These are phyloP conservation scores for Oreohelix idahoensis DNA, from an alignment of 1,140 invertebrate genomes.

Conservation along the genomic window DNA sequence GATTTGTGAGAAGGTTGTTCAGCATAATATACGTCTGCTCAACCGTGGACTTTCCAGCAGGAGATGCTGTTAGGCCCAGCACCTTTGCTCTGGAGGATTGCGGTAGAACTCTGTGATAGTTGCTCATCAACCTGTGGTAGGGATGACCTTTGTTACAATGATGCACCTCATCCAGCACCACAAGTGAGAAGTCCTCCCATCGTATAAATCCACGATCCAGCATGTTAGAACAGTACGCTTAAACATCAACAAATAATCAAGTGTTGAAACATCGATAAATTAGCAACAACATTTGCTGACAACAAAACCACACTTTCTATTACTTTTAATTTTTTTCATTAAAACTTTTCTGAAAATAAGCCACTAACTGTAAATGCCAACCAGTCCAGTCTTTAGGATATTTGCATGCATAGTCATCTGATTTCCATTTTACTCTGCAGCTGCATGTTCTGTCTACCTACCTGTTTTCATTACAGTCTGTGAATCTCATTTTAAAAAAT, in stretches of 20 bases:
- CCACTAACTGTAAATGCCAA: no score
- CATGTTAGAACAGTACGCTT: slow-evolving; percentile 65
- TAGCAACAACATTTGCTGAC: no score
- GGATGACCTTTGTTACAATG: slow-evolving; percentile 67
- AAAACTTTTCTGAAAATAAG: no score
- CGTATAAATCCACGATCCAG: slow-evolving; percentile 51
- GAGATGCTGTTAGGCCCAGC: slow-evolving; percentile 69
- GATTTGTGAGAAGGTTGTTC: slow-evolving; percentile 50
- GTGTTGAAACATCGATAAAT: no score
- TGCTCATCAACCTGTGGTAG: slow-evolving; percentile 54
- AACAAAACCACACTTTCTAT: no score
- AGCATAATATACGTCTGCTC: slow-evolving; percentile 57
- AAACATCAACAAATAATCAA: slow-evolving; percentile 21
- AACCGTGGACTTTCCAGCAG: slow-evolving; percentile 60
- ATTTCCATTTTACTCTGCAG: no score
- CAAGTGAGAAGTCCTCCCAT: slow-evolving; percentile 64
- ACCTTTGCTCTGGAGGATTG: slow-evolving; percentile 52
- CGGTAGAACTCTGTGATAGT: slow-evolving; percentile 41
- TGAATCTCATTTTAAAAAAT: no score
- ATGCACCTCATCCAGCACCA: slow-evolving; percentile 69
- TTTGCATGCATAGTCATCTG: no score
- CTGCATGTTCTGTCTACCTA: no score
- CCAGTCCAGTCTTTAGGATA: no score
- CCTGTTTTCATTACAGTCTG: no score
- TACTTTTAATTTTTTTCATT: no score